These are phyloP conservation scores for Drosophila gunungcola DNA, from an alignment of 1,140 invertebrate species.

Conservation along the genomic window DNA sequence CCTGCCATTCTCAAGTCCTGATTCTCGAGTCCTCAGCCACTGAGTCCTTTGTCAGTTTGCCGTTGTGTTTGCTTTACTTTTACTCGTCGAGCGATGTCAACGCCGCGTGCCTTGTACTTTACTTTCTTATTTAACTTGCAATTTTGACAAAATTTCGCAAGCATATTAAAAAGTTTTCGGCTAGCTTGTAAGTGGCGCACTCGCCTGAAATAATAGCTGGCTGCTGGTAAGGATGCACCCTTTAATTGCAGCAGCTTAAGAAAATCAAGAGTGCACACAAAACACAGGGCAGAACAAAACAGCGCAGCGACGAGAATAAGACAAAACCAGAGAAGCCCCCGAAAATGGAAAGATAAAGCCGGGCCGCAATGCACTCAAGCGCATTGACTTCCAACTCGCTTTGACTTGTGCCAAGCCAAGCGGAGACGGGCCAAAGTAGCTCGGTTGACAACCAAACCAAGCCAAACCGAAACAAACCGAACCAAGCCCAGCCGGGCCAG, in stretches of 20 bases:
- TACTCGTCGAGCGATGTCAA: conserved; percentile 34
- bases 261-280: conserved; percentile 59
- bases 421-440: conserved; percentile 49
- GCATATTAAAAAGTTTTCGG: conserved; percentile 71
- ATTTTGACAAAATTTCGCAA: conserved; percentile 52
- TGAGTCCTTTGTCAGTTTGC: conserved; percentile 39
- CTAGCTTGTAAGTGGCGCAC: conserved; percentile 49
- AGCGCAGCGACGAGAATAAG: conserved; percentile 7
- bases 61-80: conserved; percentile 51
- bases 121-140: conserved; percentile 68
- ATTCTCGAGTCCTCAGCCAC: not conserved
- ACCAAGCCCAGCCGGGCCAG: not conserved
- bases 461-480: no score
- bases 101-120: conserved; percentile 41
- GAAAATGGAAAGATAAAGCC: conserved; percentile 33
- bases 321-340: conserved; percentile 19
- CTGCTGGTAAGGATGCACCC: conserved; percentile 30
- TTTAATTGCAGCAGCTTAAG: conserved; percentile 58
- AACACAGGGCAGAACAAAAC: conserved; percentile 21
- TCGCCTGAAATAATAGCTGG: conserved; percentile 61
- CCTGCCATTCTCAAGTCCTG: conserved; percentile 24
- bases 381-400: conserved; percentile 54
- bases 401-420: conserved; percentile 54
- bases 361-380: conserved; percentile 52
- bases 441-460: conserved; percentile 37